phyloP scores from a whole-genome alignment of 2,113 vertebrate species.

The Pterocles orientalis region DNA sequence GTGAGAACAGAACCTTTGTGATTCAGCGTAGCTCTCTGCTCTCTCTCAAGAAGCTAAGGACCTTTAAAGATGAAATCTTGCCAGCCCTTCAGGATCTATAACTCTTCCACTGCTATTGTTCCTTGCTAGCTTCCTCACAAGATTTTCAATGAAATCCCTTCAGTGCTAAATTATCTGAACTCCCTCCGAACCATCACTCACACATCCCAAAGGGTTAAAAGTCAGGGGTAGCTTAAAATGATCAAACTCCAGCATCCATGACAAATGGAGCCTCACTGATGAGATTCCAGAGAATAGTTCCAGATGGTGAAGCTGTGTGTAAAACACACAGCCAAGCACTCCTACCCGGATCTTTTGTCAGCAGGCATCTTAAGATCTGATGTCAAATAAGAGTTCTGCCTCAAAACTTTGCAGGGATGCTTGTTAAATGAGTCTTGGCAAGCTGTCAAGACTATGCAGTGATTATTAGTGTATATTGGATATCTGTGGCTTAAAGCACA shows the following conservation, averaged over 20 bases:
- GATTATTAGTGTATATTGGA: neutral
- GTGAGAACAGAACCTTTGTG: conserved; percentile 16
- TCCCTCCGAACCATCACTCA: neutral
- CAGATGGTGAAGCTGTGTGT: neutral
- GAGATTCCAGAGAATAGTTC: neutral
- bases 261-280: neutral
- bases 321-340: neutral
- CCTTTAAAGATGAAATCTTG: conserved; percentile 23
- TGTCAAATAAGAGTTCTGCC: neutral
- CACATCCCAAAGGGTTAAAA: conserved; percentile 15
- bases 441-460: neutral
- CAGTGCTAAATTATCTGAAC: neutral
- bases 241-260: neutral
- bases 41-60: neutral
- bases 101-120: neutral
- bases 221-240: neutral
- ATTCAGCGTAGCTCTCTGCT: neutral
- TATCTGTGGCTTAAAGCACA: neutral
- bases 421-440: neutral
- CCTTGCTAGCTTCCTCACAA: neutral
- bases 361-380: neutral
- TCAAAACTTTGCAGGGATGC: neutral
- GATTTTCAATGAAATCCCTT: conserved; percentile 3
- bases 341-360: neutral
- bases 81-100: neutral